Evolutionary conservation across 2,113 vertebrate genomes (phyloP).

Genomic region (Thalassarche chlororhynchos): DNA sequence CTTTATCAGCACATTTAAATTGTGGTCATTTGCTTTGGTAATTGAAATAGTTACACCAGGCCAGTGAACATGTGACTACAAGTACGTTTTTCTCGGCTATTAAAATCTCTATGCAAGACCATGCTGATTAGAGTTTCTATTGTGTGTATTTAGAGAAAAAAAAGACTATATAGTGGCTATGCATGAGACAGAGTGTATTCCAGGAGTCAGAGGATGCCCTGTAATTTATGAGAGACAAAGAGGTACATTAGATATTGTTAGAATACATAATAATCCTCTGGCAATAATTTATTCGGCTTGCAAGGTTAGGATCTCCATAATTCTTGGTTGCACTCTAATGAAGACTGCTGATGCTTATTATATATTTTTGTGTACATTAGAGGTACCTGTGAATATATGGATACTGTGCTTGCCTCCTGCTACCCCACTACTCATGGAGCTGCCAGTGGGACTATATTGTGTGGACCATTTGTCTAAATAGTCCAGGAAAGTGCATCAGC

Average conservation of each 20-base stretch:
- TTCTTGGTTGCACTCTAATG: slow-evolving; percentile 57
- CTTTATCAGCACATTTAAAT: not conserved
- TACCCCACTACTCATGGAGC: slow-evolving; percentile 28
- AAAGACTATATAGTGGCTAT: not conserved
- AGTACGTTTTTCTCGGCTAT: not conserved
- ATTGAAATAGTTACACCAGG: slow-evolving; percentile 27
- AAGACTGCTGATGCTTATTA: slow-evolving; percentile 59
- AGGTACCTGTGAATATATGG: slow-evolving; percentile 56
- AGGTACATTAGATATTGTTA: slow-evolving; percentile 68
- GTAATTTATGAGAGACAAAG: slow-evolving; percentile 71
- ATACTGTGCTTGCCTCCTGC: not conserved
- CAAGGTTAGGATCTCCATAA: slow-evolving; percentile 73
- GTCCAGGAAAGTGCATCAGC: not conserved
- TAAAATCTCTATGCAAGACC: not conserved
- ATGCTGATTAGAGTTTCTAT: not conserved
- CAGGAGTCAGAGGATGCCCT: slow-evolving; percentile 37
- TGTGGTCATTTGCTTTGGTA: slow-evolving; percentile 15
- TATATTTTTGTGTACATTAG: slow-evolving; percentile 65
- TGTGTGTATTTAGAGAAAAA: not conserved
- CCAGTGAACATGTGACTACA: not conserved
- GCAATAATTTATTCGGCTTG: slow-evolving; percentile 63
- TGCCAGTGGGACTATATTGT: not conserved
- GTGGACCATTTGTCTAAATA: slow-evolving; percentile 27
- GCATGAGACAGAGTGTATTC: not conserved
- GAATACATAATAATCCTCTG: slow-evolving; percentile 63